Evolutionary conservation across 2,797 vertebrate genomes (phyloP), one percentile per base, ranked within the genome.

Genomic region (Coluber constrictor): DNA sequence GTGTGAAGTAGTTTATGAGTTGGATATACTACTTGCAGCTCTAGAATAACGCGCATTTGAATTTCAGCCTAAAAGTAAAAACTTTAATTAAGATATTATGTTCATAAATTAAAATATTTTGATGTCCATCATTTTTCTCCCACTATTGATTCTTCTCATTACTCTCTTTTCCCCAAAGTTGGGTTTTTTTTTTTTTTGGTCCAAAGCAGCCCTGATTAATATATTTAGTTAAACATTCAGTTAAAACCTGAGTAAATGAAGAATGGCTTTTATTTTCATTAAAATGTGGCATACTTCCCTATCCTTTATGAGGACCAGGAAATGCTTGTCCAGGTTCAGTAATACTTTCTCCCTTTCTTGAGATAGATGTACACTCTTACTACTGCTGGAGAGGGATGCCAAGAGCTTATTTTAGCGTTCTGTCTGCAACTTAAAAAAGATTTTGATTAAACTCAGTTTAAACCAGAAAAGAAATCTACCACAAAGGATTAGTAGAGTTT

Each of bases 1-100:
- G 60, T 93, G 37, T 43, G 47, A 94, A 93, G 86, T 74, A 37
- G 90, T 94, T 95, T 93, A 93, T 90, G 89, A 51, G 94, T 92
- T 89, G 10, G 47, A 66, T 92, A 86, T 92, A 12, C 94, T 92
- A 83, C 87, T 74, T 1, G 92, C 54, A 9, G 56, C 57, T 66
- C 61, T 61, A 61, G 93, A 88, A 94, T 89, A 94, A 93, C 56
- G 15, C 87, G 43, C 93, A 90, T 94, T 94, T 92, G 60, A 93
- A 70, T 4, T 89, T 93, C 51, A 90, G 25, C 93, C 88, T 88
- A 92, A 74, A 63, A 93, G 43, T 61, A 89, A 79, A 87, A 88
- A 89, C 51, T 83, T 94, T 74, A 89, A 11, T 79, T 43, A 83
- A 83, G 37, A 47, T 54, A 59, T 16, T 25, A 23, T 3, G n/a